Evolutionary conservation across 2,888 invertebrate genomes (phyloP).

Genomic region (Fissipunctia ypsillon): DNA sequence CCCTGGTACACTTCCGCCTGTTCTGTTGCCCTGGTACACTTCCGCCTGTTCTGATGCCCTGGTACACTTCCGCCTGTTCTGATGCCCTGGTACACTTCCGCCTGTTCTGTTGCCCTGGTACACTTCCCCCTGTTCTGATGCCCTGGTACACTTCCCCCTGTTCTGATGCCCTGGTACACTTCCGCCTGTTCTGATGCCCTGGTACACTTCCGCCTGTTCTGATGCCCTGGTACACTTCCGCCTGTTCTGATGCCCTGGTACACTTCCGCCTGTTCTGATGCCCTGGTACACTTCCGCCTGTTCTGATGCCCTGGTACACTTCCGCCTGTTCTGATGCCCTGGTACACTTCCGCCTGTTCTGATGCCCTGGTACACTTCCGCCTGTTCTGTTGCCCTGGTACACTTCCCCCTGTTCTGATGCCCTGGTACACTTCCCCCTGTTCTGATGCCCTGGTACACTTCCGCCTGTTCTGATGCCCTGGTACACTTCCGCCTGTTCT

Average conservation of each 20-base stretch:
- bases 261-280: slow-evolving; percentile 5
- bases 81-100: too few species aligned
- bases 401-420: slow-evolving; percentile 6
- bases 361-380: too few species aligned
- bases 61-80: background rate
- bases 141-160: background rate
- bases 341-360: background rate
- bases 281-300: background rate
- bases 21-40: too few species aligned
- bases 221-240: too few species aligned
- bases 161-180: too few species aligned
- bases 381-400: slow-evolving; percentile 9
- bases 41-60: slow-evolving; percentile 3
- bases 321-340: slow-evolving; percentile 3
- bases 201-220: background rate
- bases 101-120: slow-evolving; percentile 9
- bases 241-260: slow-evolving; percentile 10
- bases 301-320: too few species aligned
- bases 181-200: slow-evolving; percentile 3
- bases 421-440: background rate
- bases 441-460: too few species aligned
- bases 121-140: slow-evolving; percentile 6
- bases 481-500: background rate
- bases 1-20: background rate
- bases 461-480: slow-evolving; percentile 3